Evolutionary conservation across 2,113 vertebrate species (phyloP).

Genomic region (Panthera leo): DNA sequence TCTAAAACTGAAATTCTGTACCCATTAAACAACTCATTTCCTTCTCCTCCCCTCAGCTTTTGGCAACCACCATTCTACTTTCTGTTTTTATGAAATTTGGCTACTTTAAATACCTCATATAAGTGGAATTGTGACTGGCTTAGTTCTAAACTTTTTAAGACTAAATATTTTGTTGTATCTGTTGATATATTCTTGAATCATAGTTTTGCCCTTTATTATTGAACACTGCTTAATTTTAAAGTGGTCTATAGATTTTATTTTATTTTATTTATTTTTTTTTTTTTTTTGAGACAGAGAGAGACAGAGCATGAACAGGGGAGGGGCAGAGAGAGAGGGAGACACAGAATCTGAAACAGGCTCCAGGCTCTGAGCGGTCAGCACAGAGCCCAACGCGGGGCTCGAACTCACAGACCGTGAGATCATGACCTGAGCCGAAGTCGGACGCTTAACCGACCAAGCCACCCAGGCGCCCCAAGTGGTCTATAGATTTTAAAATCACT

Average conservation of each 20-base stretch:
- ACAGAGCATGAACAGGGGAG: no score
- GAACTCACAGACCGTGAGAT: no score
- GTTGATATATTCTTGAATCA: background rate
- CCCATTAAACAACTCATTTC: background rate
- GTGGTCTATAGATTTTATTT: background rate
- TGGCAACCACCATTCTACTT: background rate
- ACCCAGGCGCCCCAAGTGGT: background rate
- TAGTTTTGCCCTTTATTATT: constrained; percentile 34
- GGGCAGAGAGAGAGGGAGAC: no score
- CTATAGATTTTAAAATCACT: background rate
- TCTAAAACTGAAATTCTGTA: background rate
- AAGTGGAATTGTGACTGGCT: background rate
- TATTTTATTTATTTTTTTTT: no score
- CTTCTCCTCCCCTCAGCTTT: background rate
- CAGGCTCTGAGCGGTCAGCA: no score
- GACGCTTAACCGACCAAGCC: no score
- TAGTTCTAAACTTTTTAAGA: constrained; percentile 10
- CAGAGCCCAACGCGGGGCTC: no score
- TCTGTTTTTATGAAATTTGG: background rate
- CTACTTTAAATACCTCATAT: background rate
- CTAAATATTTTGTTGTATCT: background rate
- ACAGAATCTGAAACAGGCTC: no score
- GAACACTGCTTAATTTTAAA: background rate
- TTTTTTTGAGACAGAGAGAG: no score
- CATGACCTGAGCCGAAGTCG: no score